phyloP scores from a whole-genome alignment of 2,113 vertebrate genomes.

The Cyprinodon brontotheroides region DNA sequence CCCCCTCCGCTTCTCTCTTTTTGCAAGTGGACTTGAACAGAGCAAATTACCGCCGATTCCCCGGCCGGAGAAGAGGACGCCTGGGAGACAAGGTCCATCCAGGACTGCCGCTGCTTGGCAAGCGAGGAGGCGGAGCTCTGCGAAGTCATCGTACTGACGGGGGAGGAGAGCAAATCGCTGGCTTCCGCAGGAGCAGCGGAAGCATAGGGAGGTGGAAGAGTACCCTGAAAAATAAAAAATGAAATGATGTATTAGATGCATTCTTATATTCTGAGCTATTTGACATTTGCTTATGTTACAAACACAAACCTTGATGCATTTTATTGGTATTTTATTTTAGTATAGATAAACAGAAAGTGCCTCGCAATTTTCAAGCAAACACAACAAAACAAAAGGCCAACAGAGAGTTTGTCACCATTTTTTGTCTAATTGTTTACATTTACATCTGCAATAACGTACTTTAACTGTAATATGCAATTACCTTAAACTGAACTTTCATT shows the following conservation, averaged over 20 bases:
- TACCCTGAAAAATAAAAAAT: conserved; percentile 60
- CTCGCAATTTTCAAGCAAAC: not conserved
- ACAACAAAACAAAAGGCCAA: not conserved
- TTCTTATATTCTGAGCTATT: not conserved
- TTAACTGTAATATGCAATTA: too few relatives aligned
- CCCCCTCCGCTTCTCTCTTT: conserved; percentile 24
- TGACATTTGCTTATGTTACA: not conserved
- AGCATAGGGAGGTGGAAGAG: conserved; percentile 81
- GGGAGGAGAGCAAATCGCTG: conserved; percentile 81
- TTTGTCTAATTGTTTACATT: too few relatives aligned
- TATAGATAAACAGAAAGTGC: not conserved
- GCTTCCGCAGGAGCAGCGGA: conserved; percentile 79
- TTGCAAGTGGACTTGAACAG: conserved; percentile 75
- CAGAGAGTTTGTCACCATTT: too few relatives aligned
- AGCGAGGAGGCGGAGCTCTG: too few relatives aligned
- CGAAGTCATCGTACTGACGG: conserved; percentile 82
- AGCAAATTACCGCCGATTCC: conserved; percentile 76
- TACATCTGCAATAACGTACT: too few relatives aligned
- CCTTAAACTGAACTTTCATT: too few relatives aligned
- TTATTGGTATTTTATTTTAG: not conserved
- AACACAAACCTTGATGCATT: not conserved
- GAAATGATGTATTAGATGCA: not conserved
- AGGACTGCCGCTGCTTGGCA: conserved; percentile 86
- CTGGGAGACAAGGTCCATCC: too few relatives aligned
- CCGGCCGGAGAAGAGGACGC: too few relatives aligned